These are phyloP conservation scores for Anoura caudifer DNA, from an alignment of 2,113 vertebrate species.

Conservation along the genomic window DNA sequence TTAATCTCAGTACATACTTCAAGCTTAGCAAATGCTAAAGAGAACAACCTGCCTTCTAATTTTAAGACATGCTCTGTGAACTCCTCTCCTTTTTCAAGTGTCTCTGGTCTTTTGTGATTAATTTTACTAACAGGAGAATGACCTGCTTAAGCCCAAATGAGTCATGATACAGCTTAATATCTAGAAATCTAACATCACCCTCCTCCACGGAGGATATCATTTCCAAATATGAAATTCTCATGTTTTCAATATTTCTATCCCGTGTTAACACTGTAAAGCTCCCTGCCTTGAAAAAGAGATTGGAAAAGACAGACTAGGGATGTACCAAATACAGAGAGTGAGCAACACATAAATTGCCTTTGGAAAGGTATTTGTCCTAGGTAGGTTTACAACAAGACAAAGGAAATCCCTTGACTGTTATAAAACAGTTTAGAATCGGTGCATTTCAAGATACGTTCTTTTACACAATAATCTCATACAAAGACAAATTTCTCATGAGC, in stretches of 20 bases:
- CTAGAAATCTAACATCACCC: conserved; percentile 60
- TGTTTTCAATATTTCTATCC: conserved; percentile 38
- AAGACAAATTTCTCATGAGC: background rate
- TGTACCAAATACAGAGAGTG: background rate
- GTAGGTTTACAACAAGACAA: background rate
- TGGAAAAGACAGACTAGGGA: background rate
- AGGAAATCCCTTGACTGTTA: background rate
- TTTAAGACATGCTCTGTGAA: conserved; percentile 58
- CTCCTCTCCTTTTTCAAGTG: conserved; percentile 42
- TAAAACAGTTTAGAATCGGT: background rate
- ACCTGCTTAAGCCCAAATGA: conserved; percentile 68
- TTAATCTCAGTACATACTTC: background rate
- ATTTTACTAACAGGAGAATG: conserved; percentile 59
- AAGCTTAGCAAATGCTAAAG: conserved; percentile 18
- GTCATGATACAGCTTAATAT: conserved; percentile 60
- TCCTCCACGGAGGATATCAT: conserved; percentile 52
- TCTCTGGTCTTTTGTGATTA: conserved; percentile 60
- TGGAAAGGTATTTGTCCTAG: background rate
- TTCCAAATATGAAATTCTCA: conserved; percentile 39
- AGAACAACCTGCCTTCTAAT: conserved; percentile 37
- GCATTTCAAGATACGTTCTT: background rate
- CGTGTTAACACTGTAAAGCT: background rate
- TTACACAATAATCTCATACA: background rate
- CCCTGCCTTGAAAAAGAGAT: background rate
- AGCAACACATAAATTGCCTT: fast-evolving